Evolutionary conservation across 2,888 invertebrate genomes (phyloP).

Genomic region (Fragum fragum): DNA sequence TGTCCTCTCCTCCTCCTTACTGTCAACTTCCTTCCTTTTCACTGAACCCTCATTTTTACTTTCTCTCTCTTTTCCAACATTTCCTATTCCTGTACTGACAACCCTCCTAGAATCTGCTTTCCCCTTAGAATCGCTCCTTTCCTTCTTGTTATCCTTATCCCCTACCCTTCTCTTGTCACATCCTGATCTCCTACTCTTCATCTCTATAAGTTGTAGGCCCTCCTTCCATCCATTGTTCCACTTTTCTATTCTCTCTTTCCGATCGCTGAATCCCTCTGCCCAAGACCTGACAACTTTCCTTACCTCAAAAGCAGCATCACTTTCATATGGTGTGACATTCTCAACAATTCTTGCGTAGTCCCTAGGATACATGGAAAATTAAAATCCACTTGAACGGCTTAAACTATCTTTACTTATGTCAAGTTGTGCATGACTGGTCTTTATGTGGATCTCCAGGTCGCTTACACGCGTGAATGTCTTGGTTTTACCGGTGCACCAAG

Average conservation of each 20-base stretch:
- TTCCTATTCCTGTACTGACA: too few relatives aligned
- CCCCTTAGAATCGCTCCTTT: too few relatives aligned
- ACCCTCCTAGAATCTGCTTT: too few relatives aligned
- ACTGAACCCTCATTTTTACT: too few relatives aligned
- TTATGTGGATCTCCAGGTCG: slow-evolving; percentile 32
- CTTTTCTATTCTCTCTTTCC: slow-evolving; percentile 26
- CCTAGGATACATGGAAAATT: slow-evolving; percentile 26
- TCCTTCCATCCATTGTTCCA: slow-evolving; percentile 37
- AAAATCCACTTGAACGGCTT: slow-evolving; percentile 32
- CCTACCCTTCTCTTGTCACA: too few relatives aligned
- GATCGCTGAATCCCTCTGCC: slow-evolving; percentile 21
- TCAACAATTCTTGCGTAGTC: slow-evolving; percentile 41
- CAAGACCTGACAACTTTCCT: slow-evolving; percentile 31
- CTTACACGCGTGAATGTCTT: slow-evolving; percentile 34
- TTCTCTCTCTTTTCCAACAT: too few relatives aligned
- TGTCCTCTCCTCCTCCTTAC: too few relatives aligned
- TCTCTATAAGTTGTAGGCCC: background rate
- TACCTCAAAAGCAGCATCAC: too few relatives aligned
- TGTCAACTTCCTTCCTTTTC: too few relatives aligned
- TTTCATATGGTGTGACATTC: slow-evolving; percentile 6
- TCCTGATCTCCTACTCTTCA: too few relatives aligned
- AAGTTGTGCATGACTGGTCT: background rate
- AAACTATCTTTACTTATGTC: background rate
- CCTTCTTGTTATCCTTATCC: too few relatives aligned
- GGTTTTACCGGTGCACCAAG: slow-evolving; percentile 34